These are phyloP conservation scores for Panorpa germanica DNA, from an alignment of 2,888 invertebrate species.

Conservation along the genomic window DNA sequence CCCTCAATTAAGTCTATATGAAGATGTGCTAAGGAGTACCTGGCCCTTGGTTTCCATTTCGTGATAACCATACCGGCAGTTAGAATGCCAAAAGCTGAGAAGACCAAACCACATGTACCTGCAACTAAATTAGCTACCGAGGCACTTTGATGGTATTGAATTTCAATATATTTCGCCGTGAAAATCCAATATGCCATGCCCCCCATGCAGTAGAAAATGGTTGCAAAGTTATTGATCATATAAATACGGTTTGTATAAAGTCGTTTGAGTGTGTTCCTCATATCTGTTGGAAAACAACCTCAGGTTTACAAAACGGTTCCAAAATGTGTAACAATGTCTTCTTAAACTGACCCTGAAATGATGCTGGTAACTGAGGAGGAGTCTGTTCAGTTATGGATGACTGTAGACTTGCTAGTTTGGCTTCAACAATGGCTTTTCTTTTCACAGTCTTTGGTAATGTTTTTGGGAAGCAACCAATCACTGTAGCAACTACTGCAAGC, in stretches of 20 bases:
- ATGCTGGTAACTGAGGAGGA: constrained; percentile 19
- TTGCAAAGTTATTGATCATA: constrained; percentile 53
- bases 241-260: constrained; percentile 44
- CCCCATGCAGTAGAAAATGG: constrained; percentile 50
- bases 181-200: constrained; percentile 64
- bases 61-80: constrained; percentile 34
- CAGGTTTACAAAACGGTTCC: no score
- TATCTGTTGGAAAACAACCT: constrained; percentile 28
- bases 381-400: constrained; percentile 15
- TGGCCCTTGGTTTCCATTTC: constrained; percentile 32
- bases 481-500: constrained; percentile 30
- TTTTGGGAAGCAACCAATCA: constrained; percentile 40
- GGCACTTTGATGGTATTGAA: constrained; percentile 58
- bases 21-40: no score
- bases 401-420: no score
- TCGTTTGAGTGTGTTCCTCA: constrained; percentile 40
- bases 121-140: constrained; percentile 44
- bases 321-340: no score
- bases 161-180: constrained; percentile 68
- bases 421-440: no score
- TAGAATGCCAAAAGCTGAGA: constrained; percentile 36
- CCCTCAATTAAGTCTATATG: no score
- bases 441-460: no score
- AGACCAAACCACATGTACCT: constrained; percentile 35
- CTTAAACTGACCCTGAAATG: constrained; percentile 18